Base-by-base conservation (phyloP, 2,888 invertebrate species). In the Eupithecia tripunctaria region DNA sequence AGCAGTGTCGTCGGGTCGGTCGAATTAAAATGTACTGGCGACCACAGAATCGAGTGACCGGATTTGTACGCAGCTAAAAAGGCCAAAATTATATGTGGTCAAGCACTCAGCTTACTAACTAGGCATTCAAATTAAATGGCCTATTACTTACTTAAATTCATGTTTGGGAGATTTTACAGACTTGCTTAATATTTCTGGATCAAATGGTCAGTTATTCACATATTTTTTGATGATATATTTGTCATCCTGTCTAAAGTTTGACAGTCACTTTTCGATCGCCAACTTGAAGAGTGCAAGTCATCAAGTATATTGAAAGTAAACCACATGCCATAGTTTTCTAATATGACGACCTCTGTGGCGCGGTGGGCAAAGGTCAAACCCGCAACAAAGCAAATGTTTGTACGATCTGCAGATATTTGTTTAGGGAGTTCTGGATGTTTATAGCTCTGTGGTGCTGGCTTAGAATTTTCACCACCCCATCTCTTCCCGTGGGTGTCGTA, bases 31-130 rank as follows among this genome's bases (percentile, higher is more conserved):
- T 38, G 56, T 59, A 38, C 25, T 8, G 3, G 14, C n/a, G 25
- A 67, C 67, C 67, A 38, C 67, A 67, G n/a, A 43, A 65, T 38
- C 15, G 8, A 47, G 67, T 67, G 27, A 29, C 29, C 15, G n/a
- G 41, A 21, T 59, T 67, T 59, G 14, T 67, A 25, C 56, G 10
- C 12, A 38, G 14, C 59, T 67, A 38, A 59, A 67, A 67, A 59
- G 36, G 59, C 21, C 56, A 14, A 67, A 67, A 32, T 59, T n/a
- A 25, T 21, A 59, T 67, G 67, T 56, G 67, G 67, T 67, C 27
- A 36, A n/a, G 25, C 67, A 59, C 67, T 67, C 21, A 36, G 10
- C 36, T 59, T 66, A 66, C n/a, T 66, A 60, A 27, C 29, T 60
- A 29, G 18, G 15, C 29, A 18, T 25, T 51, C 1, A 25, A 25